Evolutionary conservation across 2,113 vertebrate genomes (phyloP), one percentile per base, ranked within the genome.

Genomic region (Gallinago undulata): DNA sequence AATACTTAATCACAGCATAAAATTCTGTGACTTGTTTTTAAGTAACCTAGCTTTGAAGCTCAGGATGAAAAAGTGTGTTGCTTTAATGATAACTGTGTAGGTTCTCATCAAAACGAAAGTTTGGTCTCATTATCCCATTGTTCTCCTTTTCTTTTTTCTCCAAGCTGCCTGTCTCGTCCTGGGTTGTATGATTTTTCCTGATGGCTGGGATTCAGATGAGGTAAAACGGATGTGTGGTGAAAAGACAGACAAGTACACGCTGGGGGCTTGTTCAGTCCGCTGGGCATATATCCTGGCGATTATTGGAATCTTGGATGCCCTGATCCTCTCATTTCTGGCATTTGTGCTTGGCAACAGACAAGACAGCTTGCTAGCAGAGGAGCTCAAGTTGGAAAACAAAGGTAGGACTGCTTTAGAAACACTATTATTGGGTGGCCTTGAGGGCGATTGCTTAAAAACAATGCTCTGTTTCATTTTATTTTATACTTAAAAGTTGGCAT

Each of bases 141-240:
- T 95, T 87, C 56, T 79, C 83, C 87, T 87, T 91, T 53, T 96
- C 79, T 76, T 81, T 92, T 94, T 95, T 95, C 86, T 95, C 93
- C 78, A 97, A 99, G 99, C 99, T 96, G 99, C 98, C 97, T 99
- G 99, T 97, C 98, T 99, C 97, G 98, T 99, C 91, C 98, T 99
- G 97, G 99, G 99, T 95, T 99, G 99, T 97, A 99, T 99, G 98
- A 99, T 99, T 98, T 99, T 99, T 97, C 99, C 99, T 8, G 98
- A 99, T 79, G 99, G 99, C 95, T 99, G 99, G 99, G 99, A 99
- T 89, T 99, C 99, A 75, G 99, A 99, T 35, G 98, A 98, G 97
- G 99, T 99, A 83, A 98, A 98, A 96, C 97, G 98, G 90, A 99
- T 99, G 99, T 99, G 99, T 84, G 99, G 99, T 60, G 99, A 99